Evolutionary conservation across 2,797 vertebrate genomes (phyloP).

Genomic region (Helostoma temminkii): DNA sequence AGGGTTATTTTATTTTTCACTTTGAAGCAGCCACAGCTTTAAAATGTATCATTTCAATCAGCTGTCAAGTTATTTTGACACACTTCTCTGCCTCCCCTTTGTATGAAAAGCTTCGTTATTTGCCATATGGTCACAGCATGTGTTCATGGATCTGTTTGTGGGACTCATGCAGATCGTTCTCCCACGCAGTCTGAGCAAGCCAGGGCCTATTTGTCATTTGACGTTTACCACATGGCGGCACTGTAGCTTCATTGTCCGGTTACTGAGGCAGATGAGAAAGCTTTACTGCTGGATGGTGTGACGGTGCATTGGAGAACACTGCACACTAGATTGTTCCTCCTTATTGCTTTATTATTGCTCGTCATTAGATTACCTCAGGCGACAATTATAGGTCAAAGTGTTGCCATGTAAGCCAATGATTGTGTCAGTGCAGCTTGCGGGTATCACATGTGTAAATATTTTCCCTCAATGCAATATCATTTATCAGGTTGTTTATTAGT

Average conservation of each 20-base stretch:
- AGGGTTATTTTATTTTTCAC: constrained; percentile 21
- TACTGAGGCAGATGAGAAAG: constrained; percentile 10
- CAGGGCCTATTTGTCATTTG: not conserved
- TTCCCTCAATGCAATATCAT: constrained; percentile 18
- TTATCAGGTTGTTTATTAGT: constrained; percentile 8
- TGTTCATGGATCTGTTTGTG: constrained; percentile 18
- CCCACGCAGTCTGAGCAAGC: constrained; percentile 20
- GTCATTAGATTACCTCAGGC: constrained; percentile 60
- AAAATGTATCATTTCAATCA: constrained; percentile 12
- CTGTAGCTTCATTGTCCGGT: constrained; percentile 46
- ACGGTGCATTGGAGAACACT: constrained; percentile 25
- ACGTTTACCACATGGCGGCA: constrained; percentile 58
- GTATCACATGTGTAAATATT: constrained; percentile 12
- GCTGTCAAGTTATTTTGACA: constrained; percentile 23
- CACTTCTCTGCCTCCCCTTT: constrained; percentile 10
- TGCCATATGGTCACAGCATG: constrained; percentile 34
- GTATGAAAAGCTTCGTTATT: constrained; percentile 38
- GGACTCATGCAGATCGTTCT: constrained; percentile 31
- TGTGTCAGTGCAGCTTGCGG: constrained; percentile 29
- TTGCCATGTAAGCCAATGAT: constrained; percentile 46
- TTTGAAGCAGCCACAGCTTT: constrained; percentile 20
- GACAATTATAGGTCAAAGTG: constrained; percentile 56
- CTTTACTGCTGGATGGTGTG: constrained; percentile 20
- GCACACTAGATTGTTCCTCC: constrained; percentile 19
- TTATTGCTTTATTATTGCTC: constrained; percentile 53